Evolutionary conservation across 1,140 invertebrate genomes (phyloP), one percentile per base, ranked within the genome.

Genomic region (Tenebrio molitor): DNA sequence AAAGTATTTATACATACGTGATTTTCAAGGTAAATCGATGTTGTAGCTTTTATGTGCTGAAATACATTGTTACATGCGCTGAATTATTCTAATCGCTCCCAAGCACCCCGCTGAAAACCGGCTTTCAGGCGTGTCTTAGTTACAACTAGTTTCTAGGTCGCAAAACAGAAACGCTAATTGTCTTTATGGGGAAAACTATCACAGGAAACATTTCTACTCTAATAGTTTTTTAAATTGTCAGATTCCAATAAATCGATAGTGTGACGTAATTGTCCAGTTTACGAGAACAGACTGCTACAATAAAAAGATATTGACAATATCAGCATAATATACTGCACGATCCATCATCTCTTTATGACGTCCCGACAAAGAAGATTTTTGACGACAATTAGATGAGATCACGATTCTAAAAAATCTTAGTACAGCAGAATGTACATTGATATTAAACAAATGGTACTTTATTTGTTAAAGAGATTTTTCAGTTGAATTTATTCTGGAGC

Each of bases 11-110:
- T 58, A 29, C 29, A 29, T 4, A 58, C 23, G 50, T 58, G 50
- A 58, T 33, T 58, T 46, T 46, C 15, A 58, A 58, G 50, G 50
- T 58, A 58, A 58, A 5, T 53, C 46, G 17, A 53, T 53, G 46
- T 53, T 53, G 46, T 21, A 15, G 46, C 19, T 6, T 33, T 25
- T 58, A 23, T 39, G 36, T 39, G 36, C 36, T 39, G 36, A 39
- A 39, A 39, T 39, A 4, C 36, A 39, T 4, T 58, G 6, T 58
- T 58, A 58, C 50, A 58, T 33, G 50, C 23, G 50, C 50, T 58
- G 50, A 58, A 58, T 33, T 29, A 25, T 58, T 21, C 46, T 5
- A 39, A 53, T 8, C n/a, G 46, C 19, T 58, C 50, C 12, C 1
- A 25, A 53, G 25, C 46, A 53, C 4, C 46, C 16, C 25, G 12